Evolutionary conservation across 2,888 invertebrate genomes (phyloP).

Genomic region (Petrolisthes manimaculis): DNA sequence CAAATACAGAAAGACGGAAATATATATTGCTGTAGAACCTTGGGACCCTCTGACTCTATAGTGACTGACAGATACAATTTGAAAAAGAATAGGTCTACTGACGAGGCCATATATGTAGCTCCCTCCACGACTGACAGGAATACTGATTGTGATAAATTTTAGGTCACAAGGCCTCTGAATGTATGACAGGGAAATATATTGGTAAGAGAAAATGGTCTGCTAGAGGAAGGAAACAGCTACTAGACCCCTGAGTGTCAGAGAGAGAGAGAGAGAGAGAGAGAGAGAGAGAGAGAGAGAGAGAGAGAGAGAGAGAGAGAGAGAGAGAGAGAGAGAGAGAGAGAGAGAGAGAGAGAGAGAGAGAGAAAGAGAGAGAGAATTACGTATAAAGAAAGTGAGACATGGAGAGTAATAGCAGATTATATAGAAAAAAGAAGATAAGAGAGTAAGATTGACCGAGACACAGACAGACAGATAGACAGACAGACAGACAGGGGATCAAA

Average conservation of each 20-base stretch:
- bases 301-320: background rate
- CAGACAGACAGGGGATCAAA: background rate
- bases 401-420: background rate
- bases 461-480: background rate
- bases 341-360: slow-evolving; percentile 14
- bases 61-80: too few species aligned
- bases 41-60: too few species aligned
- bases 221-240: background rate
- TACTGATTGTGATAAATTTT: background rate
- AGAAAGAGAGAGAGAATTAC: background rate
- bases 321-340: slow-evolving; percentile 17
- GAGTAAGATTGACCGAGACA: background rate
- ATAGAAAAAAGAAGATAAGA: background rate
- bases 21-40: too few species aligned
- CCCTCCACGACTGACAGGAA: background rate
- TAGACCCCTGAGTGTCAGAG: background rate
- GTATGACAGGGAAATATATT: background rate
- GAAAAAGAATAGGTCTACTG: too few species aligned
- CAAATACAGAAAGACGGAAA: too few species aligned
- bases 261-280: slow-evolving; percentile 9
- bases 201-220: background rate
- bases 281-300: background rate
- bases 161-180: too few species aligned
- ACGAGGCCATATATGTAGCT: too few species aligned
- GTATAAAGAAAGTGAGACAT: background rate